A percentile compares a stretch with the other conserved stretches of the same genome.
Evolutionary conservation across 2,888 invertebrate species (phyloP).

Genomic region (Fragum sueziense): DNA sequence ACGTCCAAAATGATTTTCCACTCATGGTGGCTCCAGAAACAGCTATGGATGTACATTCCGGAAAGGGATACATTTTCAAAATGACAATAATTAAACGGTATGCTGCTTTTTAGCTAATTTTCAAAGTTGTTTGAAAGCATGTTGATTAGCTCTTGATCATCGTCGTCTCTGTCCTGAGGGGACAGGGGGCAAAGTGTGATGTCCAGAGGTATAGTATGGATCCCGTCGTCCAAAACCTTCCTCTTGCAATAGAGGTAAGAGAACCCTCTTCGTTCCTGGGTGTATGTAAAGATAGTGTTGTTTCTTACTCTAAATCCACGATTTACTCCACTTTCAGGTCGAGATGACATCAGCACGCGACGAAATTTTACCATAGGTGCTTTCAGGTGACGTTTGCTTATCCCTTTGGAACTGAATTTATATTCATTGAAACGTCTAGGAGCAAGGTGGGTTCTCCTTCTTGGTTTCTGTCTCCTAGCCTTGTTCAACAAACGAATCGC

Average conservation of each 20-base stretch:
- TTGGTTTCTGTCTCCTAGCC: background rate
- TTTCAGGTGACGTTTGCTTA: slow-evolving; percentile 24
- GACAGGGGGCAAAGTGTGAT: slow-evolving; percentile 38
- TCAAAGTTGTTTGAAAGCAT: slow-evolving; percentile 27
- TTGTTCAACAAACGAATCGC: slow-evolving; percentile 17
- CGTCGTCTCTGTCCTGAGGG: slow-evolving; percentile 4
- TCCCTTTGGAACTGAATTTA: slow-evolving; percentile 44
- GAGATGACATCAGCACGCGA: slow-evolving; percentile 15
- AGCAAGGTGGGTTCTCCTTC: background rate
- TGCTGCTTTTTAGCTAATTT: background rate
- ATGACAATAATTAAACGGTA: background rate
- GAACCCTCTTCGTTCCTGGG: slow-evolving; percentile 38
- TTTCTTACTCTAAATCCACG: slow-evolving; percentile 37
- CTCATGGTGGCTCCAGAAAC: slow-evolving; percentile 37
- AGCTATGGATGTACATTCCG: slow-evolving; percentile 38
- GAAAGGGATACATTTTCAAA: slow-evolving; percentile 42
- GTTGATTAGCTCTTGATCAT: slow-evolving; percentile 38
- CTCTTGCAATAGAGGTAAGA: slow-evolving; percentile 50
- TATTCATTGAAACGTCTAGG: slow-evolving; percentile 14
- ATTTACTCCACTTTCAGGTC: slow-evolving; percentile 13
- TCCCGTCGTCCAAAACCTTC: slow-evolving; percentile 34
- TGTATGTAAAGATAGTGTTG: slow-evolving; percentile 33
- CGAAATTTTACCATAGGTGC: slow-evolving; percentile 28
- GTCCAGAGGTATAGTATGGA: slow-evolving; percentile 43
- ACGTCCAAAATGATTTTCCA: slow-evolving; percentile 9